A percentile compares a stretch with the other conserved stretches of the same genome.
Conservation (phyloP, 2,797 vertebrate genomes). For the Tragopan temminckii region DNA sequence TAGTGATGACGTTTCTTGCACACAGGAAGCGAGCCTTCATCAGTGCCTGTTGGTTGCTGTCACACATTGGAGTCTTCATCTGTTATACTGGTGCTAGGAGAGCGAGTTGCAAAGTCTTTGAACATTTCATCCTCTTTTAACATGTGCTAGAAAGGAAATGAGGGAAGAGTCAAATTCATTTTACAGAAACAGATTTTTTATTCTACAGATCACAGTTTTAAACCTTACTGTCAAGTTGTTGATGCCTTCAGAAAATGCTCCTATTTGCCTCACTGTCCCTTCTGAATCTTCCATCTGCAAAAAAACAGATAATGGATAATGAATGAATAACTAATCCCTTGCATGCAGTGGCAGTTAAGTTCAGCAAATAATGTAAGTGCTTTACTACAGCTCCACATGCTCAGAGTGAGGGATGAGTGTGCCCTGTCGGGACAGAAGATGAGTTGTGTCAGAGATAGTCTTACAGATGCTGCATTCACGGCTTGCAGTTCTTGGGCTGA, state of each 20-base stretch:
- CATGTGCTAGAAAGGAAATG: slow-evolving; percentile 90
- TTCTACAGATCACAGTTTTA: background rate
- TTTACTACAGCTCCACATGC: background rate
- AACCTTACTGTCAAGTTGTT: slow-evolving; percentile 95
- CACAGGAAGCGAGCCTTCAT: background rate
- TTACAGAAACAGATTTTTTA: background rate
- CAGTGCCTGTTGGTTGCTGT: slow-evolving; percentile 55
- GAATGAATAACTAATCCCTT: background rate
- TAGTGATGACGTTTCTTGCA: background rate
- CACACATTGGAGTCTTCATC: slow-evolving; percentile 94
- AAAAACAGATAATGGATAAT: background rate
- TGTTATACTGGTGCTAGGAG: slow-evolving; percentile 90
- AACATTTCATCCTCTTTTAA: slow-evolving; percentile 97
- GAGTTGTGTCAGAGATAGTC: background rate
- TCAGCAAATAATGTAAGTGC: background rate
- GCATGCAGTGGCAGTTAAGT: background rate
- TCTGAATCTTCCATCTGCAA: slow-evolving; percentile 98
- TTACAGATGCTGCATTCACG: background rate
- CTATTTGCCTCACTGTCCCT: slow-evolving; percentile 97
- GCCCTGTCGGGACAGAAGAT: background rate
- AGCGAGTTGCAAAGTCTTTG: slow-evolving; percentile 88
- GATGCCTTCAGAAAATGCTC: slow-evolving; percentile 97
- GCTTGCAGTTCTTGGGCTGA: background rate
- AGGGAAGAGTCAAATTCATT: background rate
- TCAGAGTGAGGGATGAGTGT: background rate